Base-by-base conservation (phyloP, 2,113 vertebrate genomes). In the Mobula birostris region DNA sequence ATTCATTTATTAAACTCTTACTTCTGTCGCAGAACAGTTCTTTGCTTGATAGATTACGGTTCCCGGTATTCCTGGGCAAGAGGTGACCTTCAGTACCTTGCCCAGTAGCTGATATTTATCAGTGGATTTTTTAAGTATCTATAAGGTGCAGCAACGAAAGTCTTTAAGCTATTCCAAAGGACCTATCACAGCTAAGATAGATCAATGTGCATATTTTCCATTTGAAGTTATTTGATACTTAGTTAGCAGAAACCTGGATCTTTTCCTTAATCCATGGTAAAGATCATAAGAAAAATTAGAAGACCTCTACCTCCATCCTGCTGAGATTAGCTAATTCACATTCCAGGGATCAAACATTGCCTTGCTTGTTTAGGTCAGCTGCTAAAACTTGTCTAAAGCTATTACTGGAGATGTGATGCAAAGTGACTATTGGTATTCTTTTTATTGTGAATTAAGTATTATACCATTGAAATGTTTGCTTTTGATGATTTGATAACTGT, bases 321-420 rank as follows among this genome's bases (percentile, higher is more conserved):
- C 76, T n/a, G 76, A n/a, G 27, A 24, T 77, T 7, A 77, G 76
- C 76, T n/a, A 77, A 77, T 77, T 77, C 76, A 77, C 29, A 77
- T 77, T 77, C 76, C 29, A 58, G 24, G 40, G 83, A 29, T 87
- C 56, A 14, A 63, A 1, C 83, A 29, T 63, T 27, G 83, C 40
- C 40, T 21, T 82, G 79, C 36, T 32, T 17, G 61, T n/a, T 14
- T n/a, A 32, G 61, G 12, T n/a, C 32, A 92, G 66, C 21, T 66
- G 90, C 40, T 70, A 92, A 92, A 92, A 66, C 90, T 72, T 48
- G 66, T n/a, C 5, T 72, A 21, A 40, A 36, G 90, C 90, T 74
- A 7, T 92, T 36, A 92, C 7, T 70, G n/a, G 63, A 27, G 90
- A 92, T 17, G 36, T 92, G 90, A 27, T 32, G 21, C 32, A 92